Conservation (phyloP, 2,888 invertebrate species). For the Drosophila nigricruria region DNA sequence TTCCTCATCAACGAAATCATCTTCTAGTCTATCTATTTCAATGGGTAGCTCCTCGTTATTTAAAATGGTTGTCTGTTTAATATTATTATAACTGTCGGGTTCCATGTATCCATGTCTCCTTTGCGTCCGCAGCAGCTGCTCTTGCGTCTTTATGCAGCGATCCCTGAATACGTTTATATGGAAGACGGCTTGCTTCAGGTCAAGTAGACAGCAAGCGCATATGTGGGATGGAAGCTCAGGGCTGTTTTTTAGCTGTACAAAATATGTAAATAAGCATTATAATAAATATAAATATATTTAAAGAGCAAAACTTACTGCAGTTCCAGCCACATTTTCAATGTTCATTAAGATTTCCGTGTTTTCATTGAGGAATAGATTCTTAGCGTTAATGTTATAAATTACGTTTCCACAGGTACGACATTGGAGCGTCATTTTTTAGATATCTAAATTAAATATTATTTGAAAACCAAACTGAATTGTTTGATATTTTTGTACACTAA, state of each 20-base stretch:
- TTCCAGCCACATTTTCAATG: constrained; percentile 45
- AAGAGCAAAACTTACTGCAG: constrained; percentile 21
- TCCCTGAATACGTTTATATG: constrained; percentile 51
- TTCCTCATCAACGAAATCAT: constrained; percentile 1
- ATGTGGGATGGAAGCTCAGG: constrained; percentile 53
- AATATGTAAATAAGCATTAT: neutral
- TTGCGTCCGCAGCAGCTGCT: constrained; percentile 14
- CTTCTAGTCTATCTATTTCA: neutral
- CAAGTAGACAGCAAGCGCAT: constrained; percentile 57
- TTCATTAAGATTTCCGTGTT: constrained; percentile 40
- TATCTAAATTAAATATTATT: neutral
- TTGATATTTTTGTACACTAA: neutral
- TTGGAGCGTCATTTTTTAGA: constrained; percentile 52
- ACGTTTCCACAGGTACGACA: constrained; percentile 60
- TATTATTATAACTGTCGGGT: neutral
- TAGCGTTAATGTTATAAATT: constrained; percentile 59
- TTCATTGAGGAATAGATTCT: constrained; percentile 45
- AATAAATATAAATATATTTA: neutral
- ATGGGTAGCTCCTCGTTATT: neutral
- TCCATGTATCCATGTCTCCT: neutral
- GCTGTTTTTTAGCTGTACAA: constrained; percentile 35
- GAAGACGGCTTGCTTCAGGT: constrained; percentile 49
- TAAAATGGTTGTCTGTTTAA: neutral
- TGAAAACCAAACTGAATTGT: neutral
- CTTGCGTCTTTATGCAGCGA: constrained; percentile 52